Base-by-base conservation (phyloP, 2,888 invertebrate genomes). In the Meiosimyza decipiens region DNA sequence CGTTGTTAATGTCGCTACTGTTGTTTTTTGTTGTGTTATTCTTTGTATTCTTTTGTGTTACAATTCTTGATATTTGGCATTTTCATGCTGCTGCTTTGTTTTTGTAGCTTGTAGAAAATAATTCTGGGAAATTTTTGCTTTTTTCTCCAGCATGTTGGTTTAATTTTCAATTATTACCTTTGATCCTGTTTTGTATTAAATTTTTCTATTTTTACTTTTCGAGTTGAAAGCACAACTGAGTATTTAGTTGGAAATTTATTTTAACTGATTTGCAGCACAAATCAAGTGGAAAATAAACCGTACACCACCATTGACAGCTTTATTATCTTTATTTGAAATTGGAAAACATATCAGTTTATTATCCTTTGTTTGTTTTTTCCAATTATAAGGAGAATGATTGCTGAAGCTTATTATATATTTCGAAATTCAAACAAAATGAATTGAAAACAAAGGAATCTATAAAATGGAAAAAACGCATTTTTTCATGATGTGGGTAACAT, bases 91-190 rank as follows among this genome's bases (percentile, higher is more conserved):
- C 51, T 63, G 33, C 59, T 50, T 60, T 9, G 12, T 50, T 57
- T 71, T 57, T 60, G 47, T 66, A 3, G 28, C 28, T 28, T 51
- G 59, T 28, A n/a, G n/a, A n/a, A n/a, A n/a, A n/a, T n/a, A n/a
- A n/a, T n/a, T n/a, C 40, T 6, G 40, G 1, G 40, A 40, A 40
- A 40, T 9, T 28, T 60, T 60, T 60, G 47, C 11, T 47, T 62
- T 68, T 60, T 54, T 13, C 18, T 28, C 9, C 33, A 9, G 9
- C 9, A 22, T 55, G 12, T 57, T 49, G 49, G 59, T 15, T 59
- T 68, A 57, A 68, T 68, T 68, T 68, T 57, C 68, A 68, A 68
- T 68, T 68, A 49, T 59, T 40, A 54, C 67, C 28, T 67, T 67
- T 67, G 54, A 54, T 67, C 40, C 55, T 22, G 28, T 22, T 40